Evolutionary conservation across 2,797 vertebrate species (phyloP), one percentile per base, ranked within the genome.

Genomic region (Ispidina picta): DNA sequence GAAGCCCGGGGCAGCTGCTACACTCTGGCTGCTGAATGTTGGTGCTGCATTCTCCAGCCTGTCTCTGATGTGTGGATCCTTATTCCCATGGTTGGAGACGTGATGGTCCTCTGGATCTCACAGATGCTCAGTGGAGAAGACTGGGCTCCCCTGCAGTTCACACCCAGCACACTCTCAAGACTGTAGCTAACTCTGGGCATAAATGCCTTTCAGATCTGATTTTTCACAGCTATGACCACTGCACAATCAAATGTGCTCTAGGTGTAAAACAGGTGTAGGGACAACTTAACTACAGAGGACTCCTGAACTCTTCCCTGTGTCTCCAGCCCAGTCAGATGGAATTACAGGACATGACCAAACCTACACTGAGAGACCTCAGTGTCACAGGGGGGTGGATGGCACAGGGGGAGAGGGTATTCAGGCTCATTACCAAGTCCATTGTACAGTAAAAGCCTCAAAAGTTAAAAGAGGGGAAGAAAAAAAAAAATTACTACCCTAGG

Each of bases 21-120:
- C 37, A 6, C 3, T 15, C 41, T 9, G 55, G 39, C 4, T 15
- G 63, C 16, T 46, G 19, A 5, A 11, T 0, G 1, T 2, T 12
- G 33, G 56, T n/a, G 81, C 31, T 58, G 52, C 19, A 7, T 58
- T 43, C 83, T 69, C 59, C 75, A 82, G 64, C n/a, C 26, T n/a
- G 25, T 25, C 74, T 64, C 59, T 15, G 31, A 4, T 1, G 18
- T 2, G 3, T 2, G 35, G 10, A 1, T 41, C 39, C 56, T 43
- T 54, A 54, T 19, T 72, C 75, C 21, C 0, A 0, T 4, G 43
- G 43, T 8, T 64, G 41, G 31, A 16, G 29, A 3, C 0, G 15
- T 2, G 3, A 2, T 35, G 10, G 1, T 44, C 31, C 55, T 62
- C 35, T 41, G 58, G 62, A 19, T 64, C 75, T 23, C 1, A 0